Evolutionary conservation across 2,113 vertebrate genomes (phyloP).

Genomic region (Callipepla californica): DNA sequence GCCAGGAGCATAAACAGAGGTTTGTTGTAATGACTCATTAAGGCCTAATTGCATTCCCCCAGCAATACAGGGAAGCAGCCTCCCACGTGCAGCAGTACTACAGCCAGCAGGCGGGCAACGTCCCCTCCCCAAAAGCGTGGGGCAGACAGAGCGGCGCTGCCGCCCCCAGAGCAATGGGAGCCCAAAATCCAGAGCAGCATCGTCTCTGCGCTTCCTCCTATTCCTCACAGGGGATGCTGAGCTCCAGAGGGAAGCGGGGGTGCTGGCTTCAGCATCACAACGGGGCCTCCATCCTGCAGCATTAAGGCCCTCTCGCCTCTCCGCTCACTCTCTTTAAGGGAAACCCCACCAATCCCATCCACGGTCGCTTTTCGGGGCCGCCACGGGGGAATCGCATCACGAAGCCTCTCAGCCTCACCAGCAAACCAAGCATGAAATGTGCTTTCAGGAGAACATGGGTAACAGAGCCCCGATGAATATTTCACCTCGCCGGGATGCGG

Average conservation of each 20-base stretch:
- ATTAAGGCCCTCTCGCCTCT: background rate
- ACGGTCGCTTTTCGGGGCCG: accelerated
- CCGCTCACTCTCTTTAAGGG: background rate
- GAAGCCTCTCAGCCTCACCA: slow-evolving; percentile 20
- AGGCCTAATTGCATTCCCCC: slow-evolving; percentile 68
- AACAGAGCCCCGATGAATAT: slow-evolving; percentile 50
- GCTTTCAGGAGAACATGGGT: slow-evolving; percentile 50
- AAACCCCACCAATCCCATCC: background rate
- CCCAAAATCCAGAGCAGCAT: background rate
- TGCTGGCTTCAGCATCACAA: background rate
- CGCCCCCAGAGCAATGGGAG: background rate
- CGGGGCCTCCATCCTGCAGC: background rate
- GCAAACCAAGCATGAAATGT: slow-evolving; percentile 63
- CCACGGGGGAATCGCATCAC: background rate
- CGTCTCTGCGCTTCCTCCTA: background rate
- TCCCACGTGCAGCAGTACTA: slow-evolving; percentile 66
- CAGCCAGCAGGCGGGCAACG: background rate
- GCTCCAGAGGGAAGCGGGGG: background rate
- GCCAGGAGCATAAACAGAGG: slow-evolving; percentile 70
- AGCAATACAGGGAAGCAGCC: slow-evolving; percentile 53
- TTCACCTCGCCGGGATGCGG: slow-evolving; percentile 49
- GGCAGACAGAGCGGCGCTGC: slow-evolving; percentile 38
- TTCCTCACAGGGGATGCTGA: accelerated
- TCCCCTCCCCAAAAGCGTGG: background rate
- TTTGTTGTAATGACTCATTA: slow-evolving; percentile 76